Percentiles rank a stretch among this genome's conserved stretches.
phyloP scores from a whole-genome alignment of 2,113 vertebrate genomes.

The Nyctereutes procyonoides region DNA sequence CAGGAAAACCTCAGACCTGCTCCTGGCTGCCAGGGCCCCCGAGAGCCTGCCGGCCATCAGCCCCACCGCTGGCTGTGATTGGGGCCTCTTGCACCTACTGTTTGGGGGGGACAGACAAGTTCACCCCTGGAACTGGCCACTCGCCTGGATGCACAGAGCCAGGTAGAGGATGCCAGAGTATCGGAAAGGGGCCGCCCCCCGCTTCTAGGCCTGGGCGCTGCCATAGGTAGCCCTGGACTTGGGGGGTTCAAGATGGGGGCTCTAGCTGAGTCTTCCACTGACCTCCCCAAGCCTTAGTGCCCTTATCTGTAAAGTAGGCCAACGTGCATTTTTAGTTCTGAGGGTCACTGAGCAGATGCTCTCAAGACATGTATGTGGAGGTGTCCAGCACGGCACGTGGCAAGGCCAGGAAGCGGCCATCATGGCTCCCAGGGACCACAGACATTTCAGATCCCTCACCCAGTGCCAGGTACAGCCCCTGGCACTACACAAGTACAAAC shows the following conservation, averaged over 20 bases:
- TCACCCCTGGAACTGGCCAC: neutral
- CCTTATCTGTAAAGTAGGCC: neutral
- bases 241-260: neutral
- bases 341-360: neutral
- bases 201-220: neutral
- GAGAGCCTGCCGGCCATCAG: neutral
- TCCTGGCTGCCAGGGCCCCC: neutral
- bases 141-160: neutral
- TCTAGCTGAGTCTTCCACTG: neutral
- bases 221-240: neutral
- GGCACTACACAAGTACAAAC: rapidly evolving
- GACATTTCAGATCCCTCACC: neutral
- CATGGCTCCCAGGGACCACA: rapidly evolving
- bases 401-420: neutral
- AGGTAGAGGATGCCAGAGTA: neutral
- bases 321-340: neutral
- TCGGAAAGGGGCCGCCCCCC: neutral
- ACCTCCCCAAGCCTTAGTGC: neutral
- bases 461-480: rapidly evolving
- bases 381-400: too few relatives aligned
- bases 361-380: neutral
- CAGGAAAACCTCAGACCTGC: neutral
- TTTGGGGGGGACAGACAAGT: neutral
- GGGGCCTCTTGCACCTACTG: neutral
- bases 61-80: too few relatives aligned